Conservation (phyloP, 1,140 invertebrate species). For the Linepithema humile region DNA sequence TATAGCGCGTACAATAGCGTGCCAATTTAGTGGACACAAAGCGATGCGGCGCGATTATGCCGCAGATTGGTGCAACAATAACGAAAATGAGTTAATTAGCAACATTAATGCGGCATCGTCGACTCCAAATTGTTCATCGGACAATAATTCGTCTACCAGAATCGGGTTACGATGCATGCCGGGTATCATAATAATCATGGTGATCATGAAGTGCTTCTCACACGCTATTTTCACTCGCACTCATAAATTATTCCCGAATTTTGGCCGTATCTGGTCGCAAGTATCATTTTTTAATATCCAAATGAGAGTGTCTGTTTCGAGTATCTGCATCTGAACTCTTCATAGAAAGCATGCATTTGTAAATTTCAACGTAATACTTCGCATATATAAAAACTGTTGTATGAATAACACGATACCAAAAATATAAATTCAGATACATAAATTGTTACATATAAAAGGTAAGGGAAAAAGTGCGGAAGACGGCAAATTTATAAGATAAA, state of each 20-base stretch:
- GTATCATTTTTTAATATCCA: neutral
- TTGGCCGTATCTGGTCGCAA: neutral
- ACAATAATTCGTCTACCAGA: slow-evolving; percentile 47
- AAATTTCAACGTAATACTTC: neutral
- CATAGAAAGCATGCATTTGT: neutral
- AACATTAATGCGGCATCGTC: slow-evolving; percentile 56
- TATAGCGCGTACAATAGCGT: neutral
- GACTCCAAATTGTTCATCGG: slow-evolving; percentile 52
- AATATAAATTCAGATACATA: neutral
- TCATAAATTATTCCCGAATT: slow-evolving; percentile 16
- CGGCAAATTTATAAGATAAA: neutral
- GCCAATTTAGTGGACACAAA: slow-evolving; percentile 44
- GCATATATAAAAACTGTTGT: neutral
- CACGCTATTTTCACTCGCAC: slow-evolving; percentile 2
- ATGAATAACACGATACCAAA: neutral
- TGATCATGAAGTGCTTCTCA: neutral
- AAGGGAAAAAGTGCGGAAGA: too few species aligned
- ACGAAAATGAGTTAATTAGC: slow-evolving; percentile 59
- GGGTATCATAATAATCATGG: slow-evolving; percentile 15
- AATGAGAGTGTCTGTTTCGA: neutral
- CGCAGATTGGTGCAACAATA: slow-evolving; percentile 53
- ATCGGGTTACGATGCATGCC: slow-evolving; percentile 44
- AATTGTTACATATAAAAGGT: neutral
- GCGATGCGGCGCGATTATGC: slow-evolving; percentile 40
- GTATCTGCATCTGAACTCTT: neutral